Evolutionary conservation across 2,888 invertebrate species (phyloP), one percentile per base, ranked within the genome.

Genomic region (Ochropleura plecta): DNA sequence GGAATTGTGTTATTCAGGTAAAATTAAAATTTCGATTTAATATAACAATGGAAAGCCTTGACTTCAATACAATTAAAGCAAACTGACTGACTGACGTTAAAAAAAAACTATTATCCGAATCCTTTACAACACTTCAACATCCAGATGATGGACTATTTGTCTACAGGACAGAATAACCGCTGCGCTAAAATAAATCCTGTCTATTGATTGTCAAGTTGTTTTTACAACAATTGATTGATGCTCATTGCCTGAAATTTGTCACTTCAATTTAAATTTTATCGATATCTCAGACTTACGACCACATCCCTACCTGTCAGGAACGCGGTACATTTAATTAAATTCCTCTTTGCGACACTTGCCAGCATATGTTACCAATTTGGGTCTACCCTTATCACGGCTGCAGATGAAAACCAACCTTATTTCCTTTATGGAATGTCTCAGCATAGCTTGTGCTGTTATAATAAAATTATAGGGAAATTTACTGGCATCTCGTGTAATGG

Each of bases 271-370:
- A 46, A 55, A 49, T 65, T 49, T 30, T 70, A 73, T 82, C 84
- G 84, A 88, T 70, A 84, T 30, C 4, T 9, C 53, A 53, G n/a
- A 9, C 8, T 74, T 48, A 67, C 46, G 55, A 70, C 59, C 65
- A 81, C 92, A 81, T 78, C 89, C 72, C 90, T 91, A 89, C 79
- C 86, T 93, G 90, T 86, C 84, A 86, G 89, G 87, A 91, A 90
- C 91, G 90, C 83, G 96, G 93, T 93, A 94, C 94, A 94, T 97
- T 97, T 97, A 97, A 97, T 97, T 97, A 97, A 97, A 97, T 97
- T 97, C 97, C 95, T 92, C 90, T 83, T 79, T 87, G 90, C 93
- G 91, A 94, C 94, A 94, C 94, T 95, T 92, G 76, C 88, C 87
- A 93, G 92, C 96, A 96, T 96, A 96, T 96, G 96, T 95, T 95